Base-by-base conservation (phyloP, 2,888 invertebrate genomes). In the Holacanthella duospinosa region DNA sequence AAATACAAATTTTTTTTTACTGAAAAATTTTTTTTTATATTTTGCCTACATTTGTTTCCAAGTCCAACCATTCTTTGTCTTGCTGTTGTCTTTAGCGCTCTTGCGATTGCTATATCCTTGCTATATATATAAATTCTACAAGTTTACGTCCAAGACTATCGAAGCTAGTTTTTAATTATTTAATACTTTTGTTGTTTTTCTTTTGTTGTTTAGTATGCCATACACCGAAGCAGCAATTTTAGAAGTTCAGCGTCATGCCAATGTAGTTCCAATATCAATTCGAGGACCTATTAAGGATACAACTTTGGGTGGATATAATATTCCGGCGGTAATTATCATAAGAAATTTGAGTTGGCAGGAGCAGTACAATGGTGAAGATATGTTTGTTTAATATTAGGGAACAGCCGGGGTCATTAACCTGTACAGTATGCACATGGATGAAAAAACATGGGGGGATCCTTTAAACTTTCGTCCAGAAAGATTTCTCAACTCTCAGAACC, bases 191-290 rank as follows among this genome's bases (percentile, higher is more conserved):
- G n/a, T n/a, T n/a, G n/a, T n/a, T n/a, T n/a, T n/a, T n/a, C n/a
- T 36, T 36, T 53, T 12, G 4, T 53, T 53, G n/a, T 28, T 29
- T 24, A 70, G 70, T 44, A 67, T 70, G 70, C 70, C 70, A 0
- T 70, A 67, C 48, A 66, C 66, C 1, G 70, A 70, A 60, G 70
- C 70, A 16, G 64, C 65, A 19, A 29, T 70, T 25, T 28, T 68
- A 24, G 70, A 70, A 64, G 57, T 68, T 12, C 68, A 65, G 55
- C 56, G 70, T n/a, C 56, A 67, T 27, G 61, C 68, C 1, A 67
- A 64, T 44, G 70, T 70, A 4, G 64, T 66, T 12, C 70, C 70
- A 21, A 59, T 70, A 54, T 55, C 64, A 25, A 62, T 61, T 1
- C 55, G 70, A 29, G 53, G 66, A 1, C 65, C 67, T 4, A 60